Evolutionary conservation across 2,888 invertebrate species (phyloP), one percentile per base, ranked within the genome.

Genomic region (Papilio elwesi): DNA sequence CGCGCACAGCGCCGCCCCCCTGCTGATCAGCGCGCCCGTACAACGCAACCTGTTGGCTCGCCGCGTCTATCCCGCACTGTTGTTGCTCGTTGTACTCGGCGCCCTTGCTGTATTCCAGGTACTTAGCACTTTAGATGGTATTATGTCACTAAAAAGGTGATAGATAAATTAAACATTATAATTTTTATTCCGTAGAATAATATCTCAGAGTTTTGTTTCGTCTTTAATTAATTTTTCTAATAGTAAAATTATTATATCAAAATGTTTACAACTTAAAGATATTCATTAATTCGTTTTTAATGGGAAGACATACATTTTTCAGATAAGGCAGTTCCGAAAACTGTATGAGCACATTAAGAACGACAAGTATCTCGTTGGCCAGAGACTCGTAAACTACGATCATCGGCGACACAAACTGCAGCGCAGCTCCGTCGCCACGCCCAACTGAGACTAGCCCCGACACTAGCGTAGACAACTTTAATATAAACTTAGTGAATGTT

Each of bases 261-360:
- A 4, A 26, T 1, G 4, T 26, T 26, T 26, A 26, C 26, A 26
- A 26, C 26, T 7, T 13, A 53, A 13, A n/a, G 12, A 53, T 7
- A 11, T n/a, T 13, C 2, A 13, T 7, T 3, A 10, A 59, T 59
- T 59, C 16, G 7, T 36, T 26, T 11, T 6, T 16, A 16, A 26
- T 36, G 9, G 16, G 5, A 26, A 15, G 36, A 7, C 65, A 63
- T 70, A 67, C 38, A 8, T 26, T 71, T 75, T 71, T 83, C 98
- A 99, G 95, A 96, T 98, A 73, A 96, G 97, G 71, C 99, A 99
- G 87, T 98, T 99, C 93, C 96, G 96, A 83, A 97, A 98, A 83
- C 94, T 99, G 16, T 99, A 99, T 89, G 98, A 99, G 87, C 99
- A 99, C 90, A 99, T 99, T 85, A 99, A 99, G 93, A 99, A 99